phyloP scores from a whole-genome alignment of 2,797 vertebrate genomes.

The Liparis tanakae region DNA sequence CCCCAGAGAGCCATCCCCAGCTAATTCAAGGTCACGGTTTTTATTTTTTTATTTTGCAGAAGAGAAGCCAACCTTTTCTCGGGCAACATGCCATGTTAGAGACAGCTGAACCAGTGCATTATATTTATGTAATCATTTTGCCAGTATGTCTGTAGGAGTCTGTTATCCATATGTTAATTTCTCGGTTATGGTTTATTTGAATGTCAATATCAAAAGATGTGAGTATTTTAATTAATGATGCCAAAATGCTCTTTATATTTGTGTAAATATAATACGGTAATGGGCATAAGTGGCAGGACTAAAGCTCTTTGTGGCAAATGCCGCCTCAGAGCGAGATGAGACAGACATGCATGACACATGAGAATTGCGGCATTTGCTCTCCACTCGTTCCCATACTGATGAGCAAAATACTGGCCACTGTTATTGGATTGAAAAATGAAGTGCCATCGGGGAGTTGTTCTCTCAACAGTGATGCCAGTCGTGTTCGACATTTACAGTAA shows the following conservation, averaged over 20 bases:
- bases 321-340: conserved; percentile 28
- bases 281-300: conserved; percentile 12
- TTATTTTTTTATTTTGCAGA: conserved; percentile 73
- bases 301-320: conserved; percentile 22
- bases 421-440: conserved; percentile 36
- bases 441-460: conserved; percentile 15
- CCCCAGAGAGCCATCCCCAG: conserved; percentile 70
- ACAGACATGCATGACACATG: conserved; percentile 24
- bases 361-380: conserved; percentile 27
- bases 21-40: conserved; percentile 82
- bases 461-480: conserved; percentile 33
- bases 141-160: conserved; percentile 35
- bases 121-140: conserved; percentile 47
- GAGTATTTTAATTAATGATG: conserved; percentile 31
- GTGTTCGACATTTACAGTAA: conserved; percentile 62
- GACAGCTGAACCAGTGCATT: conserved; percentile 43
- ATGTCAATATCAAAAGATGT: conserved; percentile 43
- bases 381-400: conserved; percentile 25
- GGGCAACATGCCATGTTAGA: conserved; percentile 51
- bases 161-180: conserved; percentile 48
- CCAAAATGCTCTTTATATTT: conserved; percentile 22
- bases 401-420: conserved; percentile 17
- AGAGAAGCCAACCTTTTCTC: conserved; percentile 59
- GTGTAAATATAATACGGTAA: conserved; percentile 27
- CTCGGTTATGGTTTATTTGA: conserved; percentile 34